A percentile compares a stretch with the other conserved stretches of the same genome.
These are phyloP conservation scores for Chaetops frenatus DNA, from an alignment of 2,113 vertebrate species.

Conservation along the genomic window DNA sequence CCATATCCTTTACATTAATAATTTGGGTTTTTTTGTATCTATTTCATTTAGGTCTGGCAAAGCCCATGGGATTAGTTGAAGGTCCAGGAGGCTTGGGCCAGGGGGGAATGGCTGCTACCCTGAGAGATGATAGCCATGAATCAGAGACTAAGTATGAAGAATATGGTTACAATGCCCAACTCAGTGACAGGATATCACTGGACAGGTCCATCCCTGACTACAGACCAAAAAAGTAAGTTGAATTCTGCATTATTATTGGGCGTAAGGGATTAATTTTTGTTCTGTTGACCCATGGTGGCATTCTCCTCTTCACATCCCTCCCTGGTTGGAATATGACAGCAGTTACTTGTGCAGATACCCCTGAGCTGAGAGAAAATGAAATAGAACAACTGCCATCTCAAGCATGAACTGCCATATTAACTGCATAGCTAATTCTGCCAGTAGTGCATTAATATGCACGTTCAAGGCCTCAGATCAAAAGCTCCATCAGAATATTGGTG, in stretches of 20 bases:
- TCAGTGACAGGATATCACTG: slow-evolving; percentile 95
- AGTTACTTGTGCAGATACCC: not conserved
- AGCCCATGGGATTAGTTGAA: slow-evolving; percentile 95
- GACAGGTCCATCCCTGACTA: slow-evolving; percentile 97
- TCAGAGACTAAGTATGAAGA: slow-evolving; percentile 87
- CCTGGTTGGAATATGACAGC: not conserved
- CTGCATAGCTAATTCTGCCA: not conserved
- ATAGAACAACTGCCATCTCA: not conserved
- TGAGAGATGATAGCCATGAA: slow-evolving; percentile 87
- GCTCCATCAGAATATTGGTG: not conserved
- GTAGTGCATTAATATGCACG: not conserved
- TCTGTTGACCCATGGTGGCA: not conserved
- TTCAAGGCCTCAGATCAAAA: not conserved
- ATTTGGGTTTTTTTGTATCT: not conserved
- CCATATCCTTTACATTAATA: not conserved
- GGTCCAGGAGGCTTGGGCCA: slow-evolving; percentile 95
- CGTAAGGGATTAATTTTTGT: not conserved
- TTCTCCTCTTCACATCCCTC: not conserved
- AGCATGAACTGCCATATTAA: not conserved
- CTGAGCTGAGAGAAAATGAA: not conserved
- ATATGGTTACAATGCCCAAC: slow-evolving; percentile 94
- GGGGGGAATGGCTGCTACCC: slow-evolving; percentile 88
- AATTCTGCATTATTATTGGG: not conserved
- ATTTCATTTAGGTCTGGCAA: slow-evolving; percentile 82
- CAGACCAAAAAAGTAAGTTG: slow-evolving; percentile 91